phyloP scores from a whole-genome alignment of 2,113 vertebrate genomes.

The Psophia crepitans region DNA sequence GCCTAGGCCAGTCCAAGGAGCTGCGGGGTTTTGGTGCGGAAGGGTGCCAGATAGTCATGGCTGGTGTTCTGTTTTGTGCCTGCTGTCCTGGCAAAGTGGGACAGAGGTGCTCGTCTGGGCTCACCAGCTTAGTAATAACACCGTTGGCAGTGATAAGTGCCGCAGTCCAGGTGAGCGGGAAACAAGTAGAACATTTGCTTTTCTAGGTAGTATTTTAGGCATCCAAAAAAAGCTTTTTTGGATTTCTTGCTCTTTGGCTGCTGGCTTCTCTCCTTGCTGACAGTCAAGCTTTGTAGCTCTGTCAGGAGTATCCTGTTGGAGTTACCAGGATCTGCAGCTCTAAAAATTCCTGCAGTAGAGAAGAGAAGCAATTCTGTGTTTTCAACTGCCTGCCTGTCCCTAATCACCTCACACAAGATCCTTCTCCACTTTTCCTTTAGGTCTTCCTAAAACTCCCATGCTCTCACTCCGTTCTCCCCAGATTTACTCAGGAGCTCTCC shows the following conservation, averaged over 20 bases:
- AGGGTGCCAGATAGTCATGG: background rate
- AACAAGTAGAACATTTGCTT: background rate
- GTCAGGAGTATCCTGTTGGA: background rate
- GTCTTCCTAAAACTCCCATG: background rate
- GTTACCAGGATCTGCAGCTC: background rate
- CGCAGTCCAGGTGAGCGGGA: background rate
- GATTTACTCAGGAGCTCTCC: too few relatives aligned
- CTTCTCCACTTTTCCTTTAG: background rate
- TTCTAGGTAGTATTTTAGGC: background rate
- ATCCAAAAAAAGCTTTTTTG: background rate
- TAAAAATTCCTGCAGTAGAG: background rate
- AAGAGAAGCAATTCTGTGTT: background rate
- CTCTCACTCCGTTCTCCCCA: too few relatives aligned
- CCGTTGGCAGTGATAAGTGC: rapidly evolving
- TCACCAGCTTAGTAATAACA: background rate
- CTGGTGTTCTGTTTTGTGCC: background rate
- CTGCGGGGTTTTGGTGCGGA: background rate
- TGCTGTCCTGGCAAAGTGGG: background rate
- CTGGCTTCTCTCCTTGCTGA: background rate
- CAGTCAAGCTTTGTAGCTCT: background rate
- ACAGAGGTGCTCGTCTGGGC: background rate
- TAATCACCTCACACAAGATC: background rate
- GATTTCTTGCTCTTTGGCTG: background rate
- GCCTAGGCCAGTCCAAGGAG: background rate
- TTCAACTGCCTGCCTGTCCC: background rate